These are phyloP conservation scores for Tonatia bakeri DNA, from an alignment of 2,113 vertebrate genomes.

Conservation along the genomic window DNA sequence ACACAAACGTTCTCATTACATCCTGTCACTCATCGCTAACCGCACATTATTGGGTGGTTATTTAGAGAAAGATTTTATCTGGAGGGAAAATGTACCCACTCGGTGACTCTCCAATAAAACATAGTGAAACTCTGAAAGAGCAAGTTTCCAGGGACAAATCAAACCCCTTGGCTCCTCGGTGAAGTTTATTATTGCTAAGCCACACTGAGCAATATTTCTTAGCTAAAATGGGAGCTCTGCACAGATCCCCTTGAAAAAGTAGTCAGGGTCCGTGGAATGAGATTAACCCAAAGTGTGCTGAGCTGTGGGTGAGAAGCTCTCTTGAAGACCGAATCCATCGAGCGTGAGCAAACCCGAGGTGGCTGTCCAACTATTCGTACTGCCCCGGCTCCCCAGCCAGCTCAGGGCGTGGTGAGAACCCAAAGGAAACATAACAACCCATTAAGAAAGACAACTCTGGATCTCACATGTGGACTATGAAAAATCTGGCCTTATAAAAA, in stretches of 20 bases:
- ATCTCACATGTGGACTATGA: neutral
- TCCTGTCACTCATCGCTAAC: slow-evolving; percentile 49
- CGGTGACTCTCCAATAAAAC: slow-evolving; percentile 23
- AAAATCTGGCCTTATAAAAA: neutral
- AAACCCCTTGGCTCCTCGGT: neutral
- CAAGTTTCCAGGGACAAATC: slow-evolving; percentile 40
- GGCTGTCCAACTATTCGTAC: rapidly evolving
- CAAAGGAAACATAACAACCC: neutral
- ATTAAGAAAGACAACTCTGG: neutral
- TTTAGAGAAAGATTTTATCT: slow-evolving; percentile 36
- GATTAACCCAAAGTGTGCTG: neutral
- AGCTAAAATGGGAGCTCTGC: neutral
- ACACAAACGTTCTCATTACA: slow-evolving; percentile 44
- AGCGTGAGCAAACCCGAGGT: rapidly evolving
- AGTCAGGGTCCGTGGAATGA: neutral
- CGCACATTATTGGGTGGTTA: slow-evolving; percentile 7
- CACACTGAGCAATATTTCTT: neutral
- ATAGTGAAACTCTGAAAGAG: slow-evolving; percentile 43
- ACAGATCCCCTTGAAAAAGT: neutral
- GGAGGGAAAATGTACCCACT: neutral
- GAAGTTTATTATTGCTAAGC: slow-evolving; percentile 6
- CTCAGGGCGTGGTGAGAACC: neutral
- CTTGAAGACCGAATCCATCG: neutral
- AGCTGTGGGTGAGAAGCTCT: neutral
- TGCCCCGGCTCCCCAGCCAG: neutral